Evolutionary conservation across 2,888 invertebrate genomes (phyloP), one percentile per base, ranked within the genome.

Genomic region (Brassicogethes aeneus): DNA sequence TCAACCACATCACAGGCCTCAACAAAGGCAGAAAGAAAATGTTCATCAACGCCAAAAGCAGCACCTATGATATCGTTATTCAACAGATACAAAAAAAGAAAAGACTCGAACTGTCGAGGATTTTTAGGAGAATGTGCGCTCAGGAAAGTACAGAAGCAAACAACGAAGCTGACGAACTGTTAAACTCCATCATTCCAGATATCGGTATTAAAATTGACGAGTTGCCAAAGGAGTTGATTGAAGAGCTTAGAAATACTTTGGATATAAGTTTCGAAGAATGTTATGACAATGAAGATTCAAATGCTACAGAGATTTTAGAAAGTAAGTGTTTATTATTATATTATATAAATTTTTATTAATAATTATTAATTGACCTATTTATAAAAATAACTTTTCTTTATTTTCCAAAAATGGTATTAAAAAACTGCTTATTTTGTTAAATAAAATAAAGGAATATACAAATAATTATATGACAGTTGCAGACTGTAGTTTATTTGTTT

Each of bases 121-220:
- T 62, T 10, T 47, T 68, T 17, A 49, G 68, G 17, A 59, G 62
- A 46, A 61, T 66, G 53, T 60, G 61, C 42, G 55, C 54, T 32
- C 43, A 47, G 15, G 31, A 43, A 43, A 52, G 47, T 3, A 23
- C 23, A 23, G 40, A 44, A 17, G 36, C 55, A 31, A 49, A 43
- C 16, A 44, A 48, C 13, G 54, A 59, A 40, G 54, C 50, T 38
- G 57, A 49, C 33, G 54, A 63, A 40, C 49, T 57, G 37, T 60
- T 64, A 34, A 61, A 64, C 51, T 54, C 62, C 0, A 64, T 68
- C 31, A 64, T 65, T 38, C 65, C 68, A 7, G 66, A 68, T 50
- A 59, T 66, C 41, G 64, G 61, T 14, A 61, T 67, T 34, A 59
- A 63, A 53, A 54, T 68, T 40, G 62, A 66, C 46, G 60, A 63